Evolutionary conservation across 2,888 invertebrate species (phyloP), one percentile per base, ranked within the genome.

Genomic region (Netelia virgata): DNA sequence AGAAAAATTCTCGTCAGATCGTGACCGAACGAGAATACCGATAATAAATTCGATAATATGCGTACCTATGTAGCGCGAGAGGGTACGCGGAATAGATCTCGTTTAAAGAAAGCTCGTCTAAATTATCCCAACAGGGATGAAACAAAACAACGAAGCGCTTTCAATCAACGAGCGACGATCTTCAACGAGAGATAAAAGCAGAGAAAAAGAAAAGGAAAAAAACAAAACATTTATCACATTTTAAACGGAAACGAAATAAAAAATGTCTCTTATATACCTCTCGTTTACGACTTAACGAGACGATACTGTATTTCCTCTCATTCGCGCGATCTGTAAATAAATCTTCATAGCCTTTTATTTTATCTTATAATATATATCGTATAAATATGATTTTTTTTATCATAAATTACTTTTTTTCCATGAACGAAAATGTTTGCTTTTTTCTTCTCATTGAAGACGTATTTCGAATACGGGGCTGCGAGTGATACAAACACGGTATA

Each of bases 31-130:
- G 47, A 53, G 82, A 70, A 64, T 28, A 61, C 72, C 53, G 81
- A 78, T 82, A 59, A 82, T 75, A 64, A 82, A 84, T 75, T 82
- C 74, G 59, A 82, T 84, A 57, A 59, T 66, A 64, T 36, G 9
- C 53, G 16, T 41, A n/a, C n/a, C n/a, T n/a, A 64, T 57, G n/a
- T 28, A 36, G 14, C 18, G 53, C 14, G 18, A 16, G 8, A 36
- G 10, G 23, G 47, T 23, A 8, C 28, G 53, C 61, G 6, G 5
- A 20, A 6, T 63, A 47, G 28, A 28, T 57, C 43, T 41, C n/a
- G n/a, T 14, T 8, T 57, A 59, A 63, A 82, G 61, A 77, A 64
- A 78, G 16, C 78, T 75, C 77, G 81, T 84, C 68, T 70, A 73
- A 74, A 81, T 80, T 66, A 72, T 66, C 41, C 9, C 41, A 59